Evolutionary conservation across 2,888 invertebrate genomes (phyloP), one percentile per base, ranked within the genome.

Genomic region (Schizaphis graminum): DNA sequence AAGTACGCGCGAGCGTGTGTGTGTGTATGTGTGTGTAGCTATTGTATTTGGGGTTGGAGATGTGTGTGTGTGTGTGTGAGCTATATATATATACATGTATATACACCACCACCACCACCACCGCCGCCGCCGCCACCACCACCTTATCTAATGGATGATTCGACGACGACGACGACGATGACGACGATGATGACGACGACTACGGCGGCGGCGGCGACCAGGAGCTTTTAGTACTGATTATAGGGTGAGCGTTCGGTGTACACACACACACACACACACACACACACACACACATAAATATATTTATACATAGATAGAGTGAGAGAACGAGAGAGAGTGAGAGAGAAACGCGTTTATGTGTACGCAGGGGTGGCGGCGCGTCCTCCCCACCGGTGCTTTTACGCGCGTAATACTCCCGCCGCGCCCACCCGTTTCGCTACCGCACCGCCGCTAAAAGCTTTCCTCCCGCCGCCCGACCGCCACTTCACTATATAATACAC

Each of bases 201-300:
- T 53, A 16, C 92, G 92, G 16, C 56, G 91, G 44, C 56, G 91
- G n/a, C 86, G 91, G 77, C 93, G 93, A 90, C 94, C 94, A 87
- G 91, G 91, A 94, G 94, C 94, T 94, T 94, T 94, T 94, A 94
- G 94, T 94, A 94, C 94, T 94, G 94, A 94, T 94, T 94, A 94
- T 94, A 91, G 94, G 94, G 94, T 94, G 94, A 91, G 61, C 92
- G 88, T 92, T 49, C 87, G 44, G 44, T 85, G 61, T 56, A 41
- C 49, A 28, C 88, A 24, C 53, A 53, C 88, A 21, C 92, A 49
- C 85, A 26, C 91, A n/a, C n/a, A n/a, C n/a, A n/a, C n/a, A n/a
- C 88, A 21, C 92, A 44, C 35, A n/a, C 11, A n/a, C 13, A 44
- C 11, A 57, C 13, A 90, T n/a, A 67, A 1, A 90, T 41, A 53